Percentiles rank a stretch among this genome's conserved stretches.
phyloP scores from a whole-genome alignment of 2,888 invertebrate species.

The Acanthopleura granulata region DNA sequence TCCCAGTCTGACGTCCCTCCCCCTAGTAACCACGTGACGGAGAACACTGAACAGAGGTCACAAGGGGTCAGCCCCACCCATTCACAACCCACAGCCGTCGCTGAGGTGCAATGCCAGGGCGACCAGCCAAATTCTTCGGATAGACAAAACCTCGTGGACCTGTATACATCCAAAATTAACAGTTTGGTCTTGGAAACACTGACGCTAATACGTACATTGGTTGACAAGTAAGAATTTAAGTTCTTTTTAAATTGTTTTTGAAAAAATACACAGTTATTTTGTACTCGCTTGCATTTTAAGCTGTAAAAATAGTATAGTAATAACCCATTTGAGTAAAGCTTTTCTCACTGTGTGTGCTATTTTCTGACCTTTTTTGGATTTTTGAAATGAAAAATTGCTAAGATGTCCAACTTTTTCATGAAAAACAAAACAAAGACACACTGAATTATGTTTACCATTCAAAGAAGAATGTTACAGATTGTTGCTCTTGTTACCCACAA shows the following conservation, averaged over 20 bases:
- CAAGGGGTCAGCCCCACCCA: slow-evolving; percentile 24
- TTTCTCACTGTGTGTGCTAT: too few species aligned
- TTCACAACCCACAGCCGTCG: slow-evolving; percentile 24
- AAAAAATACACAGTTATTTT: too few species aligned
- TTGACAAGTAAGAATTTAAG: slow-evolving; percentile 80
- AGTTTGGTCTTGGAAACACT: slow-evolving; percentile 85
- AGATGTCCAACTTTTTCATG: too few species aligned
- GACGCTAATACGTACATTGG: slow-evolving; percentile 83
- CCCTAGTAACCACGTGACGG: slow-evolving; percentile 41
- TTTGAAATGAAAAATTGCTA: too few species aligned
- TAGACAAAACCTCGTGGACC: slow-evolving; percentile 17
- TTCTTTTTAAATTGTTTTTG: neutral
- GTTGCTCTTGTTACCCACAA: too few species aligned
- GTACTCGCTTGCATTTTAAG: too few species aligned
- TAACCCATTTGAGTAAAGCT: too few species aligned
- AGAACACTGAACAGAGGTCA: slow-evolving; percentile 27
- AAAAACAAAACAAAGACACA: too few species aligned
- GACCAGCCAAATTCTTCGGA: neutral
- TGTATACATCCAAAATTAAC: slow-evolving; percentile 70
- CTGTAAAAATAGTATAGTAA: too few species aligned
- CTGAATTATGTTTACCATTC: too few species aligned
- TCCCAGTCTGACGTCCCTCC: slow-evolving; percentile 26
- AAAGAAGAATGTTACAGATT: too few species aligned
- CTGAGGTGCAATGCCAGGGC: slow-evolving; percentile 1
- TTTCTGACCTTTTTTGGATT: too few species aligned